Evolutionary conservation across 1,140 invertebrate genomes (phyloP).

Genomic region (Pissodes strobi): DNA sequence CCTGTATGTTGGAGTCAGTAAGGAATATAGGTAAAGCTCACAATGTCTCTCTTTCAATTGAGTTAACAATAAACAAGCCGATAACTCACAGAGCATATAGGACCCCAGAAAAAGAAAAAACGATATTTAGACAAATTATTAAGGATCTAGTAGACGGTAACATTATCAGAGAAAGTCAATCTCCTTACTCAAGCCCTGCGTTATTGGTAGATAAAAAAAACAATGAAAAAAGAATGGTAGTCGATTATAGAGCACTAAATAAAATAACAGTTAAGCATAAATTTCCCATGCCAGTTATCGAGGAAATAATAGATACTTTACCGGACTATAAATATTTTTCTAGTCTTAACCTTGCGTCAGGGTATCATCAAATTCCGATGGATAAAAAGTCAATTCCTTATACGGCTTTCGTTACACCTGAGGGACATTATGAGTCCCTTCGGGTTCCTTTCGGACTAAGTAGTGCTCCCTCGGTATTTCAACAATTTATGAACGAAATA

Average conservation of each 20-base stretch:
- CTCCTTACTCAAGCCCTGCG: conserved; percentile 23
- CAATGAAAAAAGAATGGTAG: conserved; percentile 48
- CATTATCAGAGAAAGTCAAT: conserved; percentile 40
- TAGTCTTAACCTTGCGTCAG: too few relatives aligned
- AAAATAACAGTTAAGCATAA: conserved; percentile 38
- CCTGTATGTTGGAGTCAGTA: neutral
- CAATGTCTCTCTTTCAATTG: neutral
- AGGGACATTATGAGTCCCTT: too few relatives aligned
- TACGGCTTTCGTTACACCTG: too few relatives aligned
- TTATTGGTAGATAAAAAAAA: conserved; percentile 35
- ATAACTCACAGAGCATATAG: too few relatives aligned
- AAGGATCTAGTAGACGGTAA: conserved; percentile 14
- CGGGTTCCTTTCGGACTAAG: too few relatives aligned
- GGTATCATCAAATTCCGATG: too few relatives aligned
- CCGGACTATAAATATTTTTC: conserved; percentile 17
- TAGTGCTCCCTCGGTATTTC: too few relatives aligned
- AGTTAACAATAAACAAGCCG: conserved; percentile 17
- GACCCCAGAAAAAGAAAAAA: too few relatives aligned
- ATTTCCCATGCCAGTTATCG: conserved; percentile 16
- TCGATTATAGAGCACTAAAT: conserved; percentile 49
- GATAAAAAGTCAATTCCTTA: neutral
- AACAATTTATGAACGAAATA: too few relatives aligned
- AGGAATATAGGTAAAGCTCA: neutral
- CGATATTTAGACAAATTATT: conserved; percentile 18
- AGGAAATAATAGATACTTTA: conserved; percentile 18